A percentile compares a stretch with the other conserved stretches of the same genome.
These are phyloP conservation scores for Hemichromis elongatus DNA, from an alignment of 2,113 vertebrate genomes.

Conservation along the genomic window DNA sequence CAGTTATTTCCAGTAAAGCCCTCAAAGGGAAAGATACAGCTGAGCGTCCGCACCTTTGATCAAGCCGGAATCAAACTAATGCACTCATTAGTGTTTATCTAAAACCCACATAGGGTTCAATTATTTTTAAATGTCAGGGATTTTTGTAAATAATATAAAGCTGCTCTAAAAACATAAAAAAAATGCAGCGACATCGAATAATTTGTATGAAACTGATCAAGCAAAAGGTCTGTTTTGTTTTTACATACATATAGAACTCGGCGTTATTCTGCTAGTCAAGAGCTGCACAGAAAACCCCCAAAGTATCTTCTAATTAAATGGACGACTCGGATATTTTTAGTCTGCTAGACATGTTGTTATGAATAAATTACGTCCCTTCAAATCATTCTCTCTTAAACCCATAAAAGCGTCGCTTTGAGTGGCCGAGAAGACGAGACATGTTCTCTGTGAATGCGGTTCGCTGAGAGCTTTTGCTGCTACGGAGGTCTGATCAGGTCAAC, in stretches of 20 bases:
- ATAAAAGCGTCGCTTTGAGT: not conserved
- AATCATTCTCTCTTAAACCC: not conserved
- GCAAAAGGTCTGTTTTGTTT: not conserved
- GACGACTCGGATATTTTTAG: conserved; percentile 14
- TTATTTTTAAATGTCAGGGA: not conserved
- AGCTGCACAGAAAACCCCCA: not conserved
- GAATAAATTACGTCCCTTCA: conserved; percentile 31
- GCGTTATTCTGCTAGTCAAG: not conserved
- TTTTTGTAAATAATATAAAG: not conserved
- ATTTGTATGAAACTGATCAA: not conserved
- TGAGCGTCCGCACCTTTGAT: not conserved
- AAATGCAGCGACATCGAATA: not conserved
- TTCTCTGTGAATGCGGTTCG: not conserved
- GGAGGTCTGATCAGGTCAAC: conserved; percentile 2
- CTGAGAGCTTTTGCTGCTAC: not conserved
- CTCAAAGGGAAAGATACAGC: not conserved
- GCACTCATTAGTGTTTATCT: not conserved
- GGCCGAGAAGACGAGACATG: not conserved
- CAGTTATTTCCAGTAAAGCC: not conserved
- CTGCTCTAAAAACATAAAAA: not conserved
- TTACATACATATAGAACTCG: not conserved
- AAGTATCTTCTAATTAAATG: conserved; percentile 17
- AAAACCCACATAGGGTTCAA: not conserved
- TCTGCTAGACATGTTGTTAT: not conserved
- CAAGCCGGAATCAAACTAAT: not conserved